Evolutionary conservation across 2,113 vertebrate species (phyloP), one percentile per base, ranked within the genome.

Genomic region (Ailuropoda melanoleuca): DNA sequence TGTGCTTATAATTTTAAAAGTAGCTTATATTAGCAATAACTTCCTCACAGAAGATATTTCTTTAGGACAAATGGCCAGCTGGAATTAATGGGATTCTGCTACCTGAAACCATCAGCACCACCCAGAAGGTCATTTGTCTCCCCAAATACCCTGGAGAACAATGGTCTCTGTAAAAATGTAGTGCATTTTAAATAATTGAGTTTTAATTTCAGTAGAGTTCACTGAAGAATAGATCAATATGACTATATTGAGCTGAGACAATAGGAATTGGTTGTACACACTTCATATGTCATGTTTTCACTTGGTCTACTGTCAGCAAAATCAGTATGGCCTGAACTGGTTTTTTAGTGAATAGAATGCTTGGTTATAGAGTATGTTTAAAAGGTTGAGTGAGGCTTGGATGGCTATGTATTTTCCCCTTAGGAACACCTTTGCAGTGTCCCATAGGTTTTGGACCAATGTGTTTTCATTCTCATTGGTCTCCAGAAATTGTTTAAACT

Each of bases 171-270:
- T 46, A 97, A 95, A 97, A 97, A 98, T 95, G 21, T 6, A 96
- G 68, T 26, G 39, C 34, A 31, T 95, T 98, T 97, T 94, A 78
- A 97, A 97, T 95, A 93, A 98, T 53, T 84, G 64, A 64, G 18
- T 87, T 98, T 98, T 97, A 96, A 98, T 98, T 98, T 98, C 70
- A 93, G 89, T 91, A 46, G 11, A 93, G 24, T 74, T 98, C 78
- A 24, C 72, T 97, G 53, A 96, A 97, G 97, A 95, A 88, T 34
- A 68, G 31, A 84, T 82, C 84, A 93, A 19, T 92, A 60, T 53
- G n/a, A n/a, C 39, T 81, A 29, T 2, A 70, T 1, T 55, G 39
- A 72, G 2, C 6, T 26, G 37, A 85, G 56, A 85, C 19, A 66
- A 85, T 46, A 88, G 37, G 46, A 92, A 48, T 6, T 75, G 43